Evolutionary conservation across 2,113 vertebrate species (phyloP).

Genomic region (Coptodon bakossiorum): DNA sequence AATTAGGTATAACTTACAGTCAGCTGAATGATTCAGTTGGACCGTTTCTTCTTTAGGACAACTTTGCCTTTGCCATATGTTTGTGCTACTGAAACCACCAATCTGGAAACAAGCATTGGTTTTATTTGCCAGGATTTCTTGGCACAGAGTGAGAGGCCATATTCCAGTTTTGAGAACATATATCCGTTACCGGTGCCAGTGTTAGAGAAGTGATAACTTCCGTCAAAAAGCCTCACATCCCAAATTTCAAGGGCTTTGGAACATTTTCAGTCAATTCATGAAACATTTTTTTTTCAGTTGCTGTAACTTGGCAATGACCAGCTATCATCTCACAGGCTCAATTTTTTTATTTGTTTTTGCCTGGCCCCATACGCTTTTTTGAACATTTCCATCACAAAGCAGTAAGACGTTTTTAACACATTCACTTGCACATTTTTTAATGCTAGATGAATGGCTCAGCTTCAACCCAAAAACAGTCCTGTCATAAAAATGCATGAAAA

Average conservation of each 20-base stretch:
- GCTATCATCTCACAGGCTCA: constrained; percentile 7
- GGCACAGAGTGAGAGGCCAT: constrained; percentile 10
- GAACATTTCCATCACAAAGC: constrained; percentile 8
- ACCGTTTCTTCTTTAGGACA: background rate
- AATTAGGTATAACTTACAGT: background rate
- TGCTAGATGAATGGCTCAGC: background rate
- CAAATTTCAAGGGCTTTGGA: constrained; percentile 24
- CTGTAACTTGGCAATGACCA: background rate
- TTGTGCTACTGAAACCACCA: background rate
- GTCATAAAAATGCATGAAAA: background rate
- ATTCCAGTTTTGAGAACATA: constrained; percentile 10
- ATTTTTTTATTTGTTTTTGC: constrained; percentile 17
- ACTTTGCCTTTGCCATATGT: background rate
- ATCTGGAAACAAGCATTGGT: background rate
- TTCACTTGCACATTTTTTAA: background rate
- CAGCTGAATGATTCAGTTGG: background rate
- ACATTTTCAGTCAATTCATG: constrained; percentile 18
- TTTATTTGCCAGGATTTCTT: constrained; percentile 17
- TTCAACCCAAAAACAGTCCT: constrained; percentile 1
- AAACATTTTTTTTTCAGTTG: background rate
- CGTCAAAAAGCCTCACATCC: constrained; percentile 2
- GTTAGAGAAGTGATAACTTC: constrained; percentile 11
- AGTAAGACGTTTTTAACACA: constrained; percentile 9
- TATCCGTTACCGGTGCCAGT: constrained; percentile 11
- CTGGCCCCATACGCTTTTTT: constrained; percentile 16